phyloP scores from a whole-genome alignment of 2,888 invertebrate species.

The Drosophila hawaiiensis region DNA sequence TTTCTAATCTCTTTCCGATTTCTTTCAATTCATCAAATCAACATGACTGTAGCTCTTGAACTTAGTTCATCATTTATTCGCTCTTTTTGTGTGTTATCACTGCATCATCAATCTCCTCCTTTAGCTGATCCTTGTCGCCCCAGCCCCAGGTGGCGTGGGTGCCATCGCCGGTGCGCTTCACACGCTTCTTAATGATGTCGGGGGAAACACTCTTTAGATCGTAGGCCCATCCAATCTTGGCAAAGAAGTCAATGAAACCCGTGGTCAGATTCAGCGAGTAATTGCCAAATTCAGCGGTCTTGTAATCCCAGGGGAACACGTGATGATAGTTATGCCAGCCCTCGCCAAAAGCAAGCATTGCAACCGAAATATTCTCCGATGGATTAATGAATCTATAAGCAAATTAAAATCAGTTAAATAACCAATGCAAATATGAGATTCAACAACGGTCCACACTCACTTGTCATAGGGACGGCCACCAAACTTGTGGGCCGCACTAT shows the following conservation, averaged over 20 bases:
- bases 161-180: slow-evolving; percentile 91
- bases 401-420: background rate
- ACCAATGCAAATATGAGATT: background rate
- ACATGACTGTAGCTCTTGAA: slow-evolving; percentile 14
- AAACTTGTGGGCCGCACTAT: slow-evolving; percentile 94
- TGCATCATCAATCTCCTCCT: slow-evolving; percentile 87
- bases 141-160: slow-evolving; percentile 92
- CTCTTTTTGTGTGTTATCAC: slow-evolving; percentile 87
- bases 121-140: slow-evolving; percentile 89
- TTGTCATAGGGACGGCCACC: slow-evolving; percentile 91
- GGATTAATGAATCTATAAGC: slow-evolving; percentile 88
- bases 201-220: slow-evolving; percentile 92
- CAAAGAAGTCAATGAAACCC: slow-evolving; percentile 92
- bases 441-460: slow-evolving; percentile 83
- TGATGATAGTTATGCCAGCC: slow-evolving; percentile 96
- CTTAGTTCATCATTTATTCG: slow-evolving; percentile 83
- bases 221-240: slow-evolving; percentile 94
- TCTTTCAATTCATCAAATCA: slow-evolving; percentile 46
- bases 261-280: slow-evolving; percentile 91
- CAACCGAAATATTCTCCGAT: slow-evolving; percentile 88
- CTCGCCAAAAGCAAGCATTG: slow-evolving; percentile 89
- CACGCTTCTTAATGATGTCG: slow-evolving; percentile 89
- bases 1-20: slow-evolving; percentile 17
- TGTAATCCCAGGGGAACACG: slow-evolving; percentile 94
- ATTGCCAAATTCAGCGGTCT: slow-evolving; percentile 92